Evolutionary conservation across 2,113 vertebrate genomes (phyloP).

Genomic region (Scophthalmus maximus): DNA sequence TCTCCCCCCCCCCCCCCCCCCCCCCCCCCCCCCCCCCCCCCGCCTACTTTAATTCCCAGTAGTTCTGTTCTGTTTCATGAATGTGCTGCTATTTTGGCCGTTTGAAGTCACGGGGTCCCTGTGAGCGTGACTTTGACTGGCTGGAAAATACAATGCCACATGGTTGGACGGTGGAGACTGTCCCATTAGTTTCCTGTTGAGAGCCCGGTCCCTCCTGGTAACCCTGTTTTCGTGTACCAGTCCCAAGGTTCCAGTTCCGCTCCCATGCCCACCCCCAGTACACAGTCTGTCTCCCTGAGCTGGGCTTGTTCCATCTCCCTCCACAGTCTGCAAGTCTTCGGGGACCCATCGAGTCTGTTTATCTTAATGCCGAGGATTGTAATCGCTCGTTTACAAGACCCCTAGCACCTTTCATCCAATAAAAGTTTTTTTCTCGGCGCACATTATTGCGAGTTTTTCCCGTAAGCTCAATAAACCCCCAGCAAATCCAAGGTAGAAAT

Average conservation of each 20-base stretch:
- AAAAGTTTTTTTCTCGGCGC: slow-evolving; percentile 32
- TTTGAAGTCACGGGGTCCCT: slow-evolving; percentile 91
- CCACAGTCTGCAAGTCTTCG: slow-evolving; percentile 42
- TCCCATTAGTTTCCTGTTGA: slow-evolving; percentile 78
- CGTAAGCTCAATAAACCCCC: slow-evolving; percentile 53
- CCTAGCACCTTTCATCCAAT: slow-evolving; percentile 58
- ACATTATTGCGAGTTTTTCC: slow-evolving; percentile 46
- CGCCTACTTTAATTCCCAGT: slow-evolving; percentile 88
- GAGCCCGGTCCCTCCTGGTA: slow-evolving; percentile 61
- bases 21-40: slow-evolving; percentile 48
- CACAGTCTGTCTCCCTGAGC: slow-evolving; percentile 46
- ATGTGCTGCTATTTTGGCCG: slow-evolving; percentile 94
- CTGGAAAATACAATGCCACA: slow-evolving; percentile 87
- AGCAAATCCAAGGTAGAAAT: slow-evolving; percentile 46
- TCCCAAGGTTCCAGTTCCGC: slow-evolving; percentile 71
- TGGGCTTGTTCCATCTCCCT: slow-evolving; percentile 31
- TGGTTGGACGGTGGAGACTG: slow-evolving; percentile 74
- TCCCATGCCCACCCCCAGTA: slow-evolving; percentile 58
- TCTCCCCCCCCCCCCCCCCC: slow-evolving; percentile 76
- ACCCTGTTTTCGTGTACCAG: slow-evolving; percentile 55
- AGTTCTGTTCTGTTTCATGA: slow-evolving; percentile 96
- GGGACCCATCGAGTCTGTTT: slow-evolving; percentile 73
- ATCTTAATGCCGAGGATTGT: slow-evolving; percentile 73
- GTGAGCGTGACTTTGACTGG: slow-evolving; percentile 86
- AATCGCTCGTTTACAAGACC: slow-evolving; percentile 74